Conservation (phyloP, 2,113 vertebrate genomes). For the Amphilophus citrinellus region DNA sequence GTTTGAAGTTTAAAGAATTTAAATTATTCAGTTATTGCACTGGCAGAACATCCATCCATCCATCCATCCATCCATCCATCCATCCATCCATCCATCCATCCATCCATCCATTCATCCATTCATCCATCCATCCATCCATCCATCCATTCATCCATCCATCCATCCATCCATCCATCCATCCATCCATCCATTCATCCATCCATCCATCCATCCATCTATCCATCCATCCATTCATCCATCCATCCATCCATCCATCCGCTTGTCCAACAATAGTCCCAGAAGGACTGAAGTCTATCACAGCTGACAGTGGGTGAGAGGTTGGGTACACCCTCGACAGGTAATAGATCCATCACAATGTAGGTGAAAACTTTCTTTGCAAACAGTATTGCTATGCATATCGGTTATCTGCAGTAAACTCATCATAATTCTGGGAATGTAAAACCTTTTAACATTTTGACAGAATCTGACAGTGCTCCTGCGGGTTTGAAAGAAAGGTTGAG, state of each 20-base stretch:
- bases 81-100: too few species aligned
- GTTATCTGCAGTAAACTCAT: conserved; percentile 26
- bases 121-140: background rate
- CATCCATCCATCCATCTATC: background rate
- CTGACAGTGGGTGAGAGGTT: background rate
- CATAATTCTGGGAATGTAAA: conserved; percentile 34
- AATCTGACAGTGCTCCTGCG: conserved; percentile 29
- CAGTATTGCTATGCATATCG: background rate
- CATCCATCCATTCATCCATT: background rate
- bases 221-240: background rate
- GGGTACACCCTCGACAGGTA: background rate
- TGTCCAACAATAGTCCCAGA: background rate
- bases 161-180: background rate
- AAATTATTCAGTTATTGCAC: background rate
- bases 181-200: background rate
- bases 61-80: too few species aligned
- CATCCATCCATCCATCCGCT: background rate
- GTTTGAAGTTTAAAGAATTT: background rate
- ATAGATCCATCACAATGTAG: background rate
- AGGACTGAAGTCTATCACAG: background rate
- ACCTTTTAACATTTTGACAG: conserved; percentile 28
- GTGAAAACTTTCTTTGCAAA: conserved; percentile 14
- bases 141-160: background rate
- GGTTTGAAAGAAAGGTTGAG: conserved; percentile 62
- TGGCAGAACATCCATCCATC: too few species aligned